phyloP scores from a whole-genome alignment of 2,797 vertebrate species.

The Antrozous pallidus region DNA sequence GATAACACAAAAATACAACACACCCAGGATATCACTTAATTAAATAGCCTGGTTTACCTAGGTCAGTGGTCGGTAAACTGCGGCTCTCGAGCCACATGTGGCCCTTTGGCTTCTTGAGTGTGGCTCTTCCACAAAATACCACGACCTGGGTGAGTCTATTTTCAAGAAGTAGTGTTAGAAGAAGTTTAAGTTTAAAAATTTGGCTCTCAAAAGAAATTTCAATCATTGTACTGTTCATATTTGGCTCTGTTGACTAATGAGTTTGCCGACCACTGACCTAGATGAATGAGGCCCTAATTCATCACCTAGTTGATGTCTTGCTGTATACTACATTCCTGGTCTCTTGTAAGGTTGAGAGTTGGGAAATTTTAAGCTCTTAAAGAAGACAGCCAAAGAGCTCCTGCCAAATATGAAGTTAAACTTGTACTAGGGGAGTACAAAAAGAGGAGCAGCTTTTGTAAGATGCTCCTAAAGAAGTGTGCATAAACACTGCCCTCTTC shows the following conservation, averaged over 20 bases:
- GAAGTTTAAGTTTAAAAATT: too few species aligned
- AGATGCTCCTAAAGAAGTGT: slow-evolving; percentile 9
- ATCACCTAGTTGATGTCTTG: slow-evolving; percentile 25
- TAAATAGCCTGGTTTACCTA: neutral
- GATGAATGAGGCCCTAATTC: neutral
- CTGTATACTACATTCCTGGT: neutral
- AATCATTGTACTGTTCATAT: too few species aligned
- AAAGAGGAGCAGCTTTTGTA: slow-evolving; percentile 11
- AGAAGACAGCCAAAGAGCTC: neutral
- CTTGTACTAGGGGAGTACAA: neutral
- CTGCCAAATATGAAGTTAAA: slow-evolving; percentile 31
- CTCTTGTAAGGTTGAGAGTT: neutral
- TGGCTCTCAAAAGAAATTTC: too few species aligned
- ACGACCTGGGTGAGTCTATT: too few species aligned
- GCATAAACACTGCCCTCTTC: neutral
- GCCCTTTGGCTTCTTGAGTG: too few species aligned
- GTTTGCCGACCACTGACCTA: neutral
- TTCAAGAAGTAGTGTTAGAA: too few species aligned
- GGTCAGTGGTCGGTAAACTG: too few species aligned
- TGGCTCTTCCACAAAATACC: too few species aligned
- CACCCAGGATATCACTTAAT: slow-evolving; percentile 13
- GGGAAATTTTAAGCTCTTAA: slow-evolving; percentile 37
- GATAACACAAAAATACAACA: neutral
- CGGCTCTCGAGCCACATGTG: too few species aligned
- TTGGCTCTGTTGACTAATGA: too few species aligned